Percentiles rank a stretch among this genome's conserved stretches.
These are phyloP conservation scores for Colostygia pectinataria DNA, from an alignment of 2,888 invertebrate genomes.

Conservation along the genomic window DNA sequence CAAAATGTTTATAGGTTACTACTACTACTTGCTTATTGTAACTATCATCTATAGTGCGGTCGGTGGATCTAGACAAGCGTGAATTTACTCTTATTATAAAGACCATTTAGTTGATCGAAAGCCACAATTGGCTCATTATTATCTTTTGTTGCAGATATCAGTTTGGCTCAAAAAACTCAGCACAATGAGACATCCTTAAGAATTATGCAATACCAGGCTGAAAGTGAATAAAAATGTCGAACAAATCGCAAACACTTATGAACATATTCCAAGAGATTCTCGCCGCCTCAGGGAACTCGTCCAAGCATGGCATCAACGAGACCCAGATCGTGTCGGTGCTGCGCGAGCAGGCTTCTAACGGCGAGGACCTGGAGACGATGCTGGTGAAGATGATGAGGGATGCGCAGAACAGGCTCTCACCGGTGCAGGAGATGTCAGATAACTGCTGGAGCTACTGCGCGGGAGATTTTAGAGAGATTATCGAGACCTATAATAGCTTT, in stretches of 20 bases:
- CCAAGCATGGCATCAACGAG: constrained; percentile 62
- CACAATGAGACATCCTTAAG: constrained; percentile 5
- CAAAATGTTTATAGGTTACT: too few species aligned
- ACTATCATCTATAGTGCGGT: too few species aligned
- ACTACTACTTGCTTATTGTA: too few species aligned
- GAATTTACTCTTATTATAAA: too few species aligned
- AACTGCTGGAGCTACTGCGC: constrained; percentile 81
- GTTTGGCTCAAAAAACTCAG: neutral
- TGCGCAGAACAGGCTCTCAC: constrained; percentile 55
- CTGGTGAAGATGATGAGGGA: constrained; percentile 68
- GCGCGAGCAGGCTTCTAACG: constrained; percentile 60
- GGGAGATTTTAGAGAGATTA: constrained; percentile 82
- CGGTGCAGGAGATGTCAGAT: constrained; percentile 54
- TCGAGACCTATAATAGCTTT: constrained; percentile 85
- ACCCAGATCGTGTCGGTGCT: constrained; percentile 65
- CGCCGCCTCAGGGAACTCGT: constrained; percentile 69
- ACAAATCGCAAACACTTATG: constrained; percentile 66
- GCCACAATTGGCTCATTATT: neutral
- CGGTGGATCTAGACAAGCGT: too few species aligned
- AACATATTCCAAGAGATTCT: constrained; percentile 75
- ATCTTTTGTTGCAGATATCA: constrained; percentile 16
- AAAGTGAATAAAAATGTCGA: constrained; percentile 55
- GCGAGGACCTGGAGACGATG: constrained; percentile 60
- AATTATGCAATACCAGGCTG: constrained; percentile 1
- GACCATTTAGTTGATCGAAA: too few species aligned